These are phyloP conservation scores for Paramormyrops kingsleyae DNA, from an alignment of 2,113 vertebrate genomes.

Conservation along the genomic window DNA sequence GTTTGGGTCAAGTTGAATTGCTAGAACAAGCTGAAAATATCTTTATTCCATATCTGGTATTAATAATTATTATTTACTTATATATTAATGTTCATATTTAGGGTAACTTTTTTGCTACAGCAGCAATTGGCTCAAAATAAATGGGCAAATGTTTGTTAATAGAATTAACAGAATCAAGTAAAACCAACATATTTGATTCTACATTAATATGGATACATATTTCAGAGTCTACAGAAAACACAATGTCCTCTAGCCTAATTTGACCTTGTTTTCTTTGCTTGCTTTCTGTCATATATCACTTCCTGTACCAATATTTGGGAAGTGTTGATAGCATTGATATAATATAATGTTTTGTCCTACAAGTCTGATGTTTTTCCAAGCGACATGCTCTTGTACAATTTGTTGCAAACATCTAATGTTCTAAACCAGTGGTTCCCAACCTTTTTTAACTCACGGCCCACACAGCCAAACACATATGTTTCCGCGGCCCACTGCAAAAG, in stretches of 20 bases:
- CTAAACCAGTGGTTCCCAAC: too few relatives aligned
- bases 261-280: background rate
- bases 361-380: background rate
- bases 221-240: background rate
- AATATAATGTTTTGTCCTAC: background rate
- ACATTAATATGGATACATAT: background rate
- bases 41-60: background rate
- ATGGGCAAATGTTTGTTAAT: background rate
- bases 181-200: background rate
- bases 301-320: background rate
- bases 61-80: background rate
- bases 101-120: background rate
- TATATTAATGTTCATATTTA: background rate
- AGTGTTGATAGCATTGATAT: background rate
- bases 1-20: background rate
- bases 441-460: too few relatives aligned
- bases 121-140: background rate
- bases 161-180: background rate
- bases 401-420: background rate
- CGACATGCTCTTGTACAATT: background rate
- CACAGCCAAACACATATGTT: too few relatives aligned
- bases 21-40: background rate
- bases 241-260: background rate
- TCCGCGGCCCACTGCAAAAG: too few relatives aligned
- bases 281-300: background rate